Percentiles rank a stretch among this genome's conserved stretches.
These are phyloP conservation scores for Pteronotus mesoamericanus DNA, from an alignment of 2,797 vertebrate species.

Conservation along the genomic window DNA sequence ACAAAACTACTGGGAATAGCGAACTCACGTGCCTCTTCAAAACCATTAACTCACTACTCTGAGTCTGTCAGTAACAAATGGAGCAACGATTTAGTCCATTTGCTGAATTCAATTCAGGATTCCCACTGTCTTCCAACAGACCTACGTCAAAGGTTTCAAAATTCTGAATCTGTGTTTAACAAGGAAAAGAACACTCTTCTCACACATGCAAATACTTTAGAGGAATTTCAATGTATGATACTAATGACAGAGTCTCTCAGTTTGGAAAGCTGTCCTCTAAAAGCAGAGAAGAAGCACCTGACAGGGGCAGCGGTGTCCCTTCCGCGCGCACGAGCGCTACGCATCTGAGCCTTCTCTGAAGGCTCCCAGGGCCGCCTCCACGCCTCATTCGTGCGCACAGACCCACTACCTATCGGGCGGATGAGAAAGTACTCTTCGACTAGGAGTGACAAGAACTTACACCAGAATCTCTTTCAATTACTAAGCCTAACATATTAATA, in stretches of 20 bases:
- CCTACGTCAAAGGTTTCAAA: neutral
- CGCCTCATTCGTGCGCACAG: neutral
- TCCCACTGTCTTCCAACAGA: neutral
- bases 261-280: neutral
- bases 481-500: neutral
- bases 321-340: no score
- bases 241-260: neutral
- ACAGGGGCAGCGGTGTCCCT: neutral
- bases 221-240: neutral
- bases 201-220: neutral
- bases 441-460: neutral
- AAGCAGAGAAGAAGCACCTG: neutral
- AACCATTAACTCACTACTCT: neutral
- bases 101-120: constrained; percentile 14
- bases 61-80: neutral
- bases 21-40: neutral
- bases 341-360: neutral
- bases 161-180: neutral
- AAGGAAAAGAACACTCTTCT: neutral
- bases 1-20: neutral
- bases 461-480: neutral
- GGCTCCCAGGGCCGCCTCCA: neutral
- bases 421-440: constrained; percentile 11
- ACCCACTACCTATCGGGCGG: neutral
- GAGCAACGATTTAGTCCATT: neutral